A percentile compares a stretch with the other conserved stretches of the same genome.
phyloP scores from a whole-genome alignment of 2,888 invertebrate species.

The Anoplius nigerrimus region DNA sequence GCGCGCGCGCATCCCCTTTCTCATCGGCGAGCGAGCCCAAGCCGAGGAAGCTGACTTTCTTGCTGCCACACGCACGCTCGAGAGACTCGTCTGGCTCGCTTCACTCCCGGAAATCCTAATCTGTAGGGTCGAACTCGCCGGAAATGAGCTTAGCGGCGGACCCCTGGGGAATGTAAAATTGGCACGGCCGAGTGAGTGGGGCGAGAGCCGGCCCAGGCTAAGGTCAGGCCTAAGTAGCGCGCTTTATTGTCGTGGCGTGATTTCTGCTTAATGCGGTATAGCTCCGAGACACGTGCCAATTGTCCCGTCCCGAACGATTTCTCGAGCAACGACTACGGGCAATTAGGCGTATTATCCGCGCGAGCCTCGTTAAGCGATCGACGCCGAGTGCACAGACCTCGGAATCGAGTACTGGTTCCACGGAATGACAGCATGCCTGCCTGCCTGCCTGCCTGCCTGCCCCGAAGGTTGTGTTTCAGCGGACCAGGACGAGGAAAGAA shows the following conservation, averaged over 20 bases:
- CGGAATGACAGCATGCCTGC: background rate
- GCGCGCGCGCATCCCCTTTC: background rate
- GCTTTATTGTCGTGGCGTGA: slow-evolving; percentile 29
- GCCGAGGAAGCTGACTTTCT: no score
- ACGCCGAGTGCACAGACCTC: background rate
- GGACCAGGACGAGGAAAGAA: no score
- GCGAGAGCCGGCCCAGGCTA: no score
- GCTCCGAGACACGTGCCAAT: slow-evolving; percentile 29
- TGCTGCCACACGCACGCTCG: no score
- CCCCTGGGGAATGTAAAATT: no score
- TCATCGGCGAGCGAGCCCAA: background rate
- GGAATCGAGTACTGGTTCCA: background rate
- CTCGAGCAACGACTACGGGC: background rate
- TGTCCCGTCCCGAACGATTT: slow-evolving; percentile 34
- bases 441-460: background rate
- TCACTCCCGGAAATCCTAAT: slow-evolving; percentile 53
- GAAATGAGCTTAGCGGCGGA: slow-evolving; percentile 19
- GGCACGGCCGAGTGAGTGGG: no score
- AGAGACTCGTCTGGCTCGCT: slow-evolving; percentile 2
- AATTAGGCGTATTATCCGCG: slow-evolving; percentile 1
- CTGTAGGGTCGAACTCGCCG: slow-evolving; percentile 30
- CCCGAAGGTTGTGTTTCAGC: background rate
- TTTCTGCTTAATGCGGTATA: slow-evolving; percentile 12
- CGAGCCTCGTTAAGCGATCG: slow-evolving; percentile 5
- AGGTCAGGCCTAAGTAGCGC: no score